A percentile compares a stretch with the other conserved stretches of the same genome.
Evolutionary conservation across 2,113 vertebrate species (phyloP).

Genomic region (Holacanthus passer): DNA sequence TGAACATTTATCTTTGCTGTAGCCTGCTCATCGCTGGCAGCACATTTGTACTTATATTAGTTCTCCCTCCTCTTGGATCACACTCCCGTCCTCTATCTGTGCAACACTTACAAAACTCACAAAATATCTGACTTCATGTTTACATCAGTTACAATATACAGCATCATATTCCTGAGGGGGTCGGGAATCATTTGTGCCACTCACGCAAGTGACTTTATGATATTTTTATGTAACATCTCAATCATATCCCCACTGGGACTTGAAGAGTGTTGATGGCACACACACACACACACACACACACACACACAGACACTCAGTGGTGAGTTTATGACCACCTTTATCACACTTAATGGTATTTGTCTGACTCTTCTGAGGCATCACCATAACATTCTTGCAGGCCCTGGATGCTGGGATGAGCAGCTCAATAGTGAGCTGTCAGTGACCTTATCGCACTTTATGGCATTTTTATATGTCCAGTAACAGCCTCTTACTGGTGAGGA

Average conservation of each 20-base stretch:
- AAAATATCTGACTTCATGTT: too few species aligned
- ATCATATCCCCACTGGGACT: conserved; percentile 35
- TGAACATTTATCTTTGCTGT: conserved; percentile 31
- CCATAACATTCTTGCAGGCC: conserved; percentile 54
- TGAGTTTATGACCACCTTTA: conserved; percentile 67
- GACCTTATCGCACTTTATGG: conserved; percentile 74
- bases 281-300: conserved; percentile 51
- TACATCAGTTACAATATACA: not conserved
- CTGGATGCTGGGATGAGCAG: conserved; percentile 10
- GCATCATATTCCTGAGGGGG: not conserved
- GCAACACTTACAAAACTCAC: too few species aligned
- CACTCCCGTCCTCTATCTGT: conserved; percentile 3
- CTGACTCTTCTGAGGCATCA: conserved; percentile 65
- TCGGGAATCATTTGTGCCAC: conserved; percentile 8
- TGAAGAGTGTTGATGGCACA: conserved; percentile 42
- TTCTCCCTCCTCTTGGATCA: conserved; percentile 34
- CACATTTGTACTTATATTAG: conserved; percentile 36
- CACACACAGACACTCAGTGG: conserved; percentile 51
- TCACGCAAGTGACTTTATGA: conserved; percentile 41
- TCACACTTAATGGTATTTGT: conserved; percentile 72
- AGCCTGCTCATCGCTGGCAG: conserved; percentile 26
- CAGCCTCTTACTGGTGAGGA: conserved; percentile 21
- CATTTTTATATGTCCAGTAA: conserved; percentile 41
- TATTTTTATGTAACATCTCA: conserved; percentile 32
- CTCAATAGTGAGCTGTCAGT: conserved; percentile 38